These are phyloP conservation scores for Ernsta delagoae DNA, from an alignment of 2,888 invertebrate genomes.

Conservation along the genomic window DNA sequence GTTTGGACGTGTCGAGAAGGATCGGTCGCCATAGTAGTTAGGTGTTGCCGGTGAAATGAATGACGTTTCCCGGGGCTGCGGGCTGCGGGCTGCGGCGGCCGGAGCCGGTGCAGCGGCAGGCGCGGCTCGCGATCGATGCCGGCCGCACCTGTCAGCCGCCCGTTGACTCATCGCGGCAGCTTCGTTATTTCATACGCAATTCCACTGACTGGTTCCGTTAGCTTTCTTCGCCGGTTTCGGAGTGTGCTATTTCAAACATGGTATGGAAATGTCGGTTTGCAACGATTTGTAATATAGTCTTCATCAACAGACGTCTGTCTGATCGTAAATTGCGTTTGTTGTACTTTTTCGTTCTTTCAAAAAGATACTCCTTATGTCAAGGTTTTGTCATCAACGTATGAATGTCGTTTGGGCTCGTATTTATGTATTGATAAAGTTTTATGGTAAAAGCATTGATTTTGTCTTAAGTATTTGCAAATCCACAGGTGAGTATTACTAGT, in stretches of 20 bases:
- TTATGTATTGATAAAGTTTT: no score
- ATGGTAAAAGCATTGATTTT: no score
- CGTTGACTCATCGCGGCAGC: slow-evolving; percentile 79
- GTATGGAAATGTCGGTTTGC: slow-evolving; percentile 6
- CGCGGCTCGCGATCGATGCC: slow-evolving; percentile 78
- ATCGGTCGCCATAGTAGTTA: slow-evolving; percentile 77
- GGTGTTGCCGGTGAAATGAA: slow-evolving; percentile 72
- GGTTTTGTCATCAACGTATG: neutral
- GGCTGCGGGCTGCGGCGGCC: slow-evolving; percentile 28
- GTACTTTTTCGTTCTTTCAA: neutral
- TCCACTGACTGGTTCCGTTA: slow-evolving; percentile 56
- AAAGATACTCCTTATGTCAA: neutral
- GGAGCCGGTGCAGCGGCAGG: slow-evolving; percentile 45
- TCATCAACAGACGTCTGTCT: neutral
- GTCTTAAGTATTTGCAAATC: no score
- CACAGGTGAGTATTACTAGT: no score
- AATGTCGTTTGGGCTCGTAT: neutral
- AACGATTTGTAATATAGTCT: neutral
- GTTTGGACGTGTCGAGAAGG: slow-evolving; percentile 60
- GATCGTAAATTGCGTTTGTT: neutral
- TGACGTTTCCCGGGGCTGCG: slow-evolving; percentile 68
- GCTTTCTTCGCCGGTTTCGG: slow-evolving; percentile 38
- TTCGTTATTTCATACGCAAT: slow-evolving; percentile 76
- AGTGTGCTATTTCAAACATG: neutral
- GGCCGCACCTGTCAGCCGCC: slow-evolving; percentile 76